Conservation (phyloP, 2,113 vertebrate genomes). For the Neogobius melanostomus region DNA sequence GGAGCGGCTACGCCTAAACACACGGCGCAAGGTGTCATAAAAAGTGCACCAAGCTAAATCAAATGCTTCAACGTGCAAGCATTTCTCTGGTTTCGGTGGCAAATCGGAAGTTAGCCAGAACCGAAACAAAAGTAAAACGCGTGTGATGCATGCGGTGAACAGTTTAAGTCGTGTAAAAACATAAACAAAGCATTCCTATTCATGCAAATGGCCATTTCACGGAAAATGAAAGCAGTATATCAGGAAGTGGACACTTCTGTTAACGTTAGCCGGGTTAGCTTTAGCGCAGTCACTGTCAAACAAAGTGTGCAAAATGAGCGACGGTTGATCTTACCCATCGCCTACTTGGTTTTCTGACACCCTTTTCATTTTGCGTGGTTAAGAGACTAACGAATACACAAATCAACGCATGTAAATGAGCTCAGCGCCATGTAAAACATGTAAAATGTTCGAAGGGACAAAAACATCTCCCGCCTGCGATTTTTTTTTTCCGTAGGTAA, state of each 20-base stretch:
- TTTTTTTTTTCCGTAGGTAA: too few species aligned
- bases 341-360: constrained; percentile 33
- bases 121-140: not conserved
- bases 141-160: not conserved
- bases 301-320: not conserved
- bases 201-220: not conserved
- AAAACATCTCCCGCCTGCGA: constrained; percentile 34
- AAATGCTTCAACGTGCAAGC: not conserved
- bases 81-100: not conserved
- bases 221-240: not conserved
- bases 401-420: not conserved
- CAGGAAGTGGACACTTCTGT: constrained; percentile 22
- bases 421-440: not conserved
- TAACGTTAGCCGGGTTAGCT: constrained; percentile 16
- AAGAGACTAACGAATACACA: not conserved
- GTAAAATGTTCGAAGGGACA: not conserved
- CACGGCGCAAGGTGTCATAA: not conserved
- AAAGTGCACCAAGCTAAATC: not conserved
- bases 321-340: constrained; percentile 35
- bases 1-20: not conserved
- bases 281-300: not conserved
- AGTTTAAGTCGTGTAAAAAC: not conserved
- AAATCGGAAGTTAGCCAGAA: not conserved
- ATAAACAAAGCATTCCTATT: not conserved
- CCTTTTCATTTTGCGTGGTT: constrained; percentile 34